Evolutionary conservation across 2,888 invertebrate genomes (phyloP).

Genomic region (Brachyptera risi): DNA sequence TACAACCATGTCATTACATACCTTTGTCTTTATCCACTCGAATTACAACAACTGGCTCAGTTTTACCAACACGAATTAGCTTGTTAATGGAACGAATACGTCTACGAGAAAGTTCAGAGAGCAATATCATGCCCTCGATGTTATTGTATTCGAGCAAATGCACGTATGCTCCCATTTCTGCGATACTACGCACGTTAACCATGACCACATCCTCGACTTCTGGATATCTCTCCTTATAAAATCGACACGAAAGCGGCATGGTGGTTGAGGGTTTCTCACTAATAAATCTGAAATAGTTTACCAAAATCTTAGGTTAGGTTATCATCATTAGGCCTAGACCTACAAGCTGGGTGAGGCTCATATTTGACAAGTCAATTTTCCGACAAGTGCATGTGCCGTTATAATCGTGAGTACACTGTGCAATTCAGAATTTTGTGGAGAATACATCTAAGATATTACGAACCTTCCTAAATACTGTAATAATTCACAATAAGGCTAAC

Average conservation of each 20-base stretch:
- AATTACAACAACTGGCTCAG: constrained; percentile 98
- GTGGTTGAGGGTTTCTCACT: background rate
- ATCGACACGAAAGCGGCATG: constrained; percentile 92
- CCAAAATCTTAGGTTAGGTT: constrained; percentile 8
- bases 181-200: constrained; percentile 97
- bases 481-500: background rate
- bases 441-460: background rate
- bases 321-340: too few relatives aligned
- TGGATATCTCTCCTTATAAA: constrained; percentile 95
- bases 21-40: constrained; percentile 99
- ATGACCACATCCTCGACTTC: constrained; percentile 99
- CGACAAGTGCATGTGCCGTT: too few relatives aligned
- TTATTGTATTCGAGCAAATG: constrained; percentile 97
- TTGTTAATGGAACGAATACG: constrained; percentile 99
- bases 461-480: background rate
- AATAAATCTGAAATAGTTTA: background rate
- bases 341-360: too few relatives aligned
- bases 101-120: constrained; percentile 95
- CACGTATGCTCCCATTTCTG: constrained; percentile 99
- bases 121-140: constrained; percentile 98
- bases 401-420: too few relatives aligned
- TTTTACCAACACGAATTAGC: constrained; percentile 96
- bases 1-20: constrained; percentile 42
- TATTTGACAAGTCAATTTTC: too few relatives aligned
- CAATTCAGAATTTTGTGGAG: background rate